A percentile compares a stretch with the other conserved stretches of the same genome.
Evolutionary conservation across 2,888 invertebrate species (phyloP).

Genomic region (Melinaea marsaeus): DNA sequence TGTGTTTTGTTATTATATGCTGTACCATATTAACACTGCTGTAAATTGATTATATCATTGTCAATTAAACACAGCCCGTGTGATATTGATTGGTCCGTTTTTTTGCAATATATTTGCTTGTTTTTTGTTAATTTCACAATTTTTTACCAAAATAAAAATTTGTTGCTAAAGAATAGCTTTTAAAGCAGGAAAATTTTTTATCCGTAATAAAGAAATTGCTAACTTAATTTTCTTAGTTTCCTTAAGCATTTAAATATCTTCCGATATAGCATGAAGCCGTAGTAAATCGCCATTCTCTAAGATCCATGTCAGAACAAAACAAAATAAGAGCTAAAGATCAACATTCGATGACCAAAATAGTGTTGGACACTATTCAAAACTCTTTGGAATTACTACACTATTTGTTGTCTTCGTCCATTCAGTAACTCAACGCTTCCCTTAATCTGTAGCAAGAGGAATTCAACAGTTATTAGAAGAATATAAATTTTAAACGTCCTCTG

Average conservation of each 20-base stretch:
- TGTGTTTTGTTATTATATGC: no score
- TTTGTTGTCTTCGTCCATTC: slow-evolving; percentile 72
- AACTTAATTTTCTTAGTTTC: not conserved
- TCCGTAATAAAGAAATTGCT: not conserved
- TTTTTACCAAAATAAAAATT: no score
- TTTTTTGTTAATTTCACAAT: no score
- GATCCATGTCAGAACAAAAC: slow-evolving; percentile 55
- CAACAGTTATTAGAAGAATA: slow-evolving; percentile 63
- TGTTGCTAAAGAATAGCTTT: no score
- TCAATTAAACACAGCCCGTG: slow-evolving; percentile 15
- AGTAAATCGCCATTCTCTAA: slow-evolving; percentile 47
- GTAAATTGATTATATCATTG: no score
- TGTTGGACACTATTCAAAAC: slow-evolving; percentile 76
- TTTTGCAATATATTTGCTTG: not conserved
- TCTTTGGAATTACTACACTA: slow-evolving; percentile 74
- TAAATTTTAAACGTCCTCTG: slow-evolving; percentile 51
- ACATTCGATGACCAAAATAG: slow-evolving; percentile 69
- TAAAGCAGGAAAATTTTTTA: not conserved
- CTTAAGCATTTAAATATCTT: slow-evolving; percentile 34
- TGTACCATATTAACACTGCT: no score
- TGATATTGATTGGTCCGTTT: slow-evolving; percentile 26
- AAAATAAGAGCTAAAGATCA: slow-evolving; percentile 67
- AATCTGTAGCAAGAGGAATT: slow-evolving; percentile 65
- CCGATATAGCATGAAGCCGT: slow-evolving; percentile 32
- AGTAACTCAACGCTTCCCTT: slow-evolving; percentile 68